Base-by-base conservation (phyloP, 1,140 invertebrate species). In the Zaprionus nigranus region DNA sequence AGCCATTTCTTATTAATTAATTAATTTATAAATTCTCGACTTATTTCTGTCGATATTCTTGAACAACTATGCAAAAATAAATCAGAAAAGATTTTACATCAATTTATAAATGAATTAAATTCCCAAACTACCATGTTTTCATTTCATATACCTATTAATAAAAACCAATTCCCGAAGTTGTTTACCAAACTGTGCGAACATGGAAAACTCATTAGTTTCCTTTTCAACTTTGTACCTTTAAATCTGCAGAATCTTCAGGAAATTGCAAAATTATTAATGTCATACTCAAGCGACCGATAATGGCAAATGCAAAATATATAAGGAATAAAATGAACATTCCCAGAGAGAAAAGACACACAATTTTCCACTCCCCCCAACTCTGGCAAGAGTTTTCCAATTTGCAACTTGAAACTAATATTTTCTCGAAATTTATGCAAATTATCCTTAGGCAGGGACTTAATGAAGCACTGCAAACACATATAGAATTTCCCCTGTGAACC, bases 331-430 rank as follows among this genome's bases (percentile, higher is more conserved):
- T 40, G 15, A 40, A 40, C n/a, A 6, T 40, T 40, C 1, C 30
- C 30, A 34, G 7, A 2, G 30, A 11, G 5, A 40, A 40, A 40
- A n/a, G 4, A 15, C 5, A 15, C 17, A 3, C 7, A 9, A 9
- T 2, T 17, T 38, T 1, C 40, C 17, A 17, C n/a, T 17, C n/a
- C 5, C 0, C 15, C n/a, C n/a, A 46, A 46, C 40, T n/a, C n/a
- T 11, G n/a, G n/a, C 40, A 17, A 17, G 40, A 17, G 40, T 46
- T 46, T 46, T 46, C 40, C 40, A 46, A 46, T 46, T 46, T 46
- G n/a, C 40, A 46, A 46, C 40, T 46, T 17, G 40, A 46, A 46
- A 46, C 40, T 46, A 46, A 46, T 46, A 46, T 46, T 46, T 46
- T 46, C 40, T 46, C n/a, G n/a, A 46, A 46, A 46, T 46, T 46